These are phyloP conservation scores for Drosophila rufa DNA, from an alignment of 1,140 invertebrate genomes.

Conservation along the genomic window DNA sequence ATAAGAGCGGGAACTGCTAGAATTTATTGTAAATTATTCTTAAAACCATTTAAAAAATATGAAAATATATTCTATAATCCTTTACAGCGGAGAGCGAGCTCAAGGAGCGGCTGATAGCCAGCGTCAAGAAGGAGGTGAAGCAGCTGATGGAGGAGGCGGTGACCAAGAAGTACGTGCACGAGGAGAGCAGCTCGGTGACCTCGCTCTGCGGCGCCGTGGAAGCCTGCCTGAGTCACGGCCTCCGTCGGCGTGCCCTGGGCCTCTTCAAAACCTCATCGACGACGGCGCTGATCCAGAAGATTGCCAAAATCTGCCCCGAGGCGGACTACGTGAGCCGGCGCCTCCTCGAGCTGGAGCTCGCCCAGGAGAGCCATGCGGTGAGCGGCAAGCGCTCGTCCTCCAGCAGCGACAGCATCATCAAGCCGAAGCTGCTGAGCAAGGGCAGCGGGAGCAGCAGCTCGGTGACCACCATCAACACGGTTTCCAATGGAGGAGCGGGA, in stretches of 20 bases:
- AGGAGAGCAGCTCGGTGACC: conserved; percentile 95
- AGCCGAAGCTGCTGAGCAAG: conserved; percentile 88
- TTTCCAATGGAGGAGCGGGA: conserved; percentile 39
- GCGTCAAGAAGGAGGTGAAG: conserved; percentile 95
- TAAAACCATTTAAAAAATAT: too few relatives aligned
- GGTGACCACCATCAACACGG: conserved; percentile 84
- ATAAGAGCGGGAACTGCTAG: too few relatives aligned
- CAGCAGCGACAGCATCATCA: conserved; percentile 90
- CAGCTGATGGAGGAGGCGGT: conserved; percentile 98
- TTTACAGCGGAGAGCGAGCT: conserved; percentile 33
- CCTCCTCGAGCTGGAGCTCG: conserved; percentile 90
- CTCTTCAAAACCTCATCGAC: conserved; percentile 96
- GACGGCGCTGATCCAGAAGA: conserved; percentile 95
- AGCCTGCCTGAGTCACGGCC: conserved; percentile 94
- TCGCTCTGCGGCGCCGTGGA: conserved; percentile 95
- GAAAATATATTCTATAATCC: not conserved
- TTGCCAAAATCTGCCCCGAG: conserved; percentile 90
- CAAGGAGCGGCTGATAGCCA: conserved; percentile 91
- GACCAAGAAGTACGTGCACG: conserved; percentile 95
- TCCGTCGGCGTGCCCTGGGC: conserved; percentile 89
- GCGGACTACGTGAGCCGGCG: conserved; percentile 91
- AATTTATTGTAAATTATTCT: too few relatives aligned
- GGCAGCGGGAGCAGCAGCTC: conserved; percentile 86
- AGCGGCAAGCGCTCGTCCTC: conserved; percentile 91
- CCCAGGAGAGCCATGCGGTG: conserved; percentile 88